Conservation (phyloP, 2,888 invertebrate genomes). For the Pseudococcus jackbeardsleyi region DNA sequence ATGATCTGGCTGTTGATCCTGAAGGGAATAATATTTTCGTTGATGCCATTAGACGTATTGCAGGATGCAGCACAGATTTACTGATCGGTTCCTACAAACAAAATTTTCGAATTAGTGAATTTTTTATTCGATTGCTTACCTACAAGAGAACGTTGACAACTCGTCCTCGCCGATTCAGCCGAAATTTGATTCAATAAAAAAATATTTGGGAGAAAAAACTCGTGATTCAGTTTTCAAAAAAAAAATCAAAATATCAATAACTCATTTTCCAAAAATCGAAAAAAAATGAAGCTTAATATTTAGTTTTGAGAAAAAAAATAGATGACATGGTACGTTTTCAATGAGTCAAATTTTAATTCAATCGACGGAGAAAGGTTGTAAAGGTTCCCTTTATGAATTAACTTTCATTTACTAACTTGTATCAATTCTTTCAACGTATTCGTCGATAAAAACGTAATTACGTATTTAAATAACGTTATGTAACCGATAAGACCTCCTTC, state of each 20-base stretch:
- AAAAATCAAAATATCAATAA: no score
- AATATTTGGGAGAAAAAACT: no score
- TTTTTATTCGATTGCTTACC: no score
- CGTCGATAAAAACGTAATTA: conserved; percentile 86
- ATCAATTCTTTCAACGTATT: conserved; percentile 88
- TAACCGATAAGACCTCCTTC: conserved; percentile 92
- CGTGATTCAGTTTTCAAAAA: no score
- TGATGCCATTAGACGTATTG: conserved; percentile 84
- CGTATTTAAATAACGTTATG: conserved; percentile 82
- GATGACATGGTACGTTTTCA: no score
- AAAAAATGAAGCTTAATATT: no score
- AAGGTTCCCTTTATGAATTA: not conserved
- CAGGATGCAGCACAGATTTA: conserved; percentile 85
- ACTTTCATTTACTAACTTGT: conserved; percentile 74
- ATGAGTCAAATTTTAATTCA: not conserved
- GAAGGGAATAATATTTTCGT: conserved; percentile 85
- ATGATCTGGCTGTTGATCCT: conserved; percentile 80
- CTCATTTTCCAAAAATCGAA: no score
- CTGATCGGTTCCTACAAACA: conserved; percentile 83
- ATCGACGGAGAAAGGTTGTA: not conserved
- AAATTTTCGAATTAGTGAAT: no score
- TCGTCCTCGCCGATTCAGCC: no score
- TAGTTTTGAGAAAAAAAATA: no score
- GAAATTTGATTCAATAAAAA: no score
- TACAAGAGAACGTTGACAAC: no score